Evolutionary conservation across 1,140 invertebrate genomes (phyloP).

Genomic region (Carposina sasakii): DNA sequence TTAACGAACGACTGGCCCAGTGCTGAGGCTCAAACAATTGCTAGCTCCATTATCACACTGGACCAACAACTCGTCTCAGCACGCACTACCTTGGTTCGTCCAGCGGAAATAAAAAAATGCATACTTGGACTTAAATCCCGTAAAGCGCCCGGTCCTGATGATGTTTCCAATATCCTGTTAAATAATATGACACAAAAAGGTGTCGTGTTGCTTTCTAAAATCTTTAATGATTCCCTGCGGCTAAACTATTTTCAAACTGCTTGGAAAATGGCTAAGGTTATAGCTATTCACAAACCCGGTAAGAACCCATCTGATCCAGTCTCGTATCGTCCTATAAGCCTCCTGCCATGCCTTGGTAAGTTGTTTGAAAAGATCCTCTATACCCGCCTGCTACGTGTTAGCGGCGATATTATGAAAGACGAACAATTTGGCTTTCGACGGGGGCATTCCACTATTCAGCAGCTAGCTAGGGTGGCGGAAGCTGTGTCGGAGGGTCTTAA

Average conservation of each 20-base stretch:
- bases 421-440: constrained; percentile 5
- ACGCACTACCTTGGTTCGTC: not conserved
- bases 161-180: not conserved
- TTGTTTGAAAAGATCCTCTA: not conserved
- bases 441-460: not conserved
- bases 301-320: constrained; percentile 27
- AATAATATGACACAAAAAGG: not conserved
- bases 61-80: no score
- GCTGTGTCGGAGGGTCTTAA: not conserved
- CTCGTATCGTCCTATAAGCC: constrained; percentile 18
- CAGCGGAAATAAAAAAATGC: not conserved
- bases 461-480: not conserved
- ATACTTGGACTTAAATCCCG: not conserved
- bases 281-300: constrained; percentile 44
- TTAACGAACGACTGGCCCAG: not conserved
- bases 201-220: not conserved
- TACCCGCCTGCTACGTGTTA: not conserved
- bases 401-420: not conserved
- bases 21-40: not conserved
- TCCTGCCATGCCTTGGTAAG: not conserved
- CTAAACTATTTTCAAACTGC: constrained; percentile 32
- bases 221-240: constrained; percentile 30
- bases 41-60: not conserved
- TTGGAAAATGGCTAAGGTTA: constrained; percentile 44
- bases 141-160: not conserved